Evolutionary conservation across 2,797 vertebrate species (phyloP), one percentile per base, ranked within the genome.

Genomic region (Sebastes iracundus): DNA sequence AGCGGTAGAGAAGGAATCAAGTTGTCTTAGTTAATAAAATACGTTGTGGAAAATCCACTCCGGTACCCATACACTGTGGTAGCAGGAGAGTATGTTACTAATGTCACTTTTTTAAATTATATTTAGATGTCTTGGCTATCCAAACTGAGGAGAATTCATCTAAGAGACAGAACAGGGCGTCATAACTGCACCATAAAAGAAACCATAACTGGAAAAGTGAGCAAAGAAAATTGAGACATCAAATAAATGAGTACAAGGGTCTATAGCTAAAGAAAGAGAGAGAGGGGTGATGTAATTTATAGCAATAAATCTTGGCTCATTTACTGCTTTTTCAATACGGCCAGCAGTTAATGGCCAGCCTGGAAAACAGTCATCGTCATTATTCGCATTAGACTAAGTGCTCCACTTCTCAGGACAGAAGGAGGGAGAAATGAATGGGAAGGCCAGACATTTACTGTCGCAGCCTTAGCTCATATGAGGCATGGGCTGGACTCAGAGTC

Each of bases 311-410:
- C 84, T 81, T 70, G 61, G 79, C 64, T 85, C 86, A 82, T 90
- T 93, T 91, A 90, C n/a, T 64, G 85, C 77, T 89, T 89, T 84
- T 83, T 88, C 82, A 86, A 84, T 91, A 87, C 77, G 32, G 70
- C 65, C 78, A 60, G 75, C 13, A 25, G 75, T 73, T 82, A 66
- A 69, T 68, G 79, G 80, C 76, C 64, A 61, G 64, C 49, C 90
- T 87, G 87, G 78, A 85, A 87, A 83, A 80, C 62, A 86, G 88
- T 82, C 82, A 32, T 76, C 1, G 71, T 80, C 80, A 79, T 92
- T 89, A 89, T 72, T 92, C 79, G 88, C 84, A 89, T 94, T 85
- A 91, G 82, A 87, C 88, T 90, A 94, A 93, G 92, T 90, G 92
- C 87, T 86, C 56, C 72, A 79, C 79, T 90, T 84, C 83, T 88